Conservation (phyloP, 2,113 vertebrate species). For the Alligator mississippiensis region DNA sequence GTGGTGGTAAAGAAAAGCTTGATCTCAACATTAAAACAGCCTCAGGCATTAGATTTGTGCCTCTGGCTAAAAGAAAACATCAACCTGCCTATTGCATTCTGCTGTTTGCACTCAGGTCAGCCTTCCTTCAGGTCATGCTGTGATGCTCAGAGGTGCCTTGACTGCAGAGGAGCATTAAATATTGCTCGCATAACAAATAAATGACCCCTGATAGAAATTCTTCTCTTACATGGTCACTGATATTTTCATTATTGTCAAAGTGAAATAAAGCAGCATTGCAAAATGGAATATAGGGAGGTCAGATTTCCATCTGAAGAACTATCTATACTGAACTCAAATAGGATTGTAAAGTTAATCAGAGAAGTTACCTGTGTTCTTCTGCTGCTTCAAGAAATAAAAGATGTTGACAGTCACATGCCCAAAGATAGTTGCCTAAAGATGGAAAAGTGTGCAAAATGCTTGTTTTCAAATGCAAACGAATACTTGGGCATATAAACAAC, state of each 20-base stretch:
- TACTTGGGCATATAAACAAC: neutral
- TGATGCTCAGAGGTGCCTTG: neutral
- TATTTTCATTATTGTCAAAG: constrained; percentile 14
- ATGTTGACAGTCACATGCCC: rapidly evolving
- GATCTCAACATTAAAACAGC: neutral
- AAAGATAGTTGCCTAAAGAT: neutral
- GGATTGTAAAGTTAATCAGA: neutral
- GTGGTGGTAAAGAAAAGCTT: neutral
- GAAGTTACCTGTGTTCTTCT: neutral
- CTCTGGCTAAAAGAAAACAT: constrained; percentile 14
- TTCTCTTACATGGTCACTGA: neutral
- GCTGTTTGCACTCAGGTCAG: neutral
- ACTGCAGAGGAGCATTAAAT: constrained; percentile 13
- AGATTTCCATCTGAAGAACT: neutral
- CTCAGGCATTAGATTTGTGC: neutral
- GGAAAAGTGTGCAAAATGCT: neutral
- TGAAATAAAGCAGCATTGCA: neutral
- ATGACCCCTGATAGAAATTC: neutral
- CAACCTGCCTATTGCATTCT: neutral
- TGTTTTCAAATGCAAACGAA: neutral
- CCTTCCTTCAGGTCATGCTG: neutral
- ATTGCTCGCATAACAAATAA: neutral
- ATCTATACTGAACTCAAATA: neutral
- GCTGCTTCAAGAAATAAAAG: neutral
- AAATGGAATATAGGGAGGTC: neutral